phyloP scores from a whole-genome alignment of 2,888 invertebrate genomes.

The Orthosia incerta region DNA sequence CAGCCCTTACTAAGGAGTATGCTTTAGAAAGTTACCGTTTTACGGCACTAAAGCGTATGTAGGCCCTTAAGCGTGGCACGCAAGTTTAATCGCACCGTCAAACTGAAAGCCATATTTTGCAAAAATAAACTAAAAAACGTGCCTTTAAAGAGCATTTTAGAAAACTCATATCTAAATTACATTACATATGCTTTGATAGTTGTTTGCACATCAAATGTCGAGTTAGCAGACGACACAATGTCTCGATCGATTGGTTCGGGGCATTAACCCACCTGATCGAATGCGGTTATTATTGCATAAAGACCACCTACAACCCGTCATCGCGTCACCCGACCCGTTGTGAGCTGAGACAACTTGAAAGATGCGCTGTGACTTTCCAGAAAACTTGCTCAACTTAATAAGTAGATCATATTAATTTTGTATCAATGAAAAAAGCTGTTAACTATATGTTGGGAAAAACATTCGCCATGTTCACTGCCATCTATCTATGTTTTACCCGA shows the following conservation, averaged over 20 bases:
- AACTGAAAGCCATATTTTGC: neutral
- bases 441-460: neutral
- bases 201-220: neutral
- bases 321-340: neutral
- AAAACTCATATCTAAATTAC: neutral
- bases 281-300: constrained; percentile 3
- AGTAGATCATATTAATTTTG: neutral
- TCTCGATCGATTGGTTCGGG: constrained; percentile 38
- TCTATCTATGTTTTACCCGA: neutral
- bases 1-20: no score
- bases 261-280: constrained; percentile 14
- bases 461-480: neutral
- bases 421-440: neutral
- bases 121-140: no score
- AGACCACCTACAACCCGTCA: neutral
- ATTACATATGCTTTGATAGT: neutral
- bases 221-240: constrained; percentile 6
- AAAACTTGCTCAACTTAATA: neutral
- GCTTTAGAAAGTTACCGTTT: no score
- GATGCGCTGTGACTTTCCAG: neutral
- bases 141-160: neutral
- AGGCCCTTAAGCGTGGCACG: no score
- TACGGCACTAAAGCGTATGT: no score
- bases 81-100: neutral
- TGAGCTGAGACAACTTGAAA: neutral